A percentile compares a stretch with the other conserved stretches of the same genome.
phyloP scores from a whole-genome alignment of 2,797 vertebrate species.

The Tinamus major region DNA sequence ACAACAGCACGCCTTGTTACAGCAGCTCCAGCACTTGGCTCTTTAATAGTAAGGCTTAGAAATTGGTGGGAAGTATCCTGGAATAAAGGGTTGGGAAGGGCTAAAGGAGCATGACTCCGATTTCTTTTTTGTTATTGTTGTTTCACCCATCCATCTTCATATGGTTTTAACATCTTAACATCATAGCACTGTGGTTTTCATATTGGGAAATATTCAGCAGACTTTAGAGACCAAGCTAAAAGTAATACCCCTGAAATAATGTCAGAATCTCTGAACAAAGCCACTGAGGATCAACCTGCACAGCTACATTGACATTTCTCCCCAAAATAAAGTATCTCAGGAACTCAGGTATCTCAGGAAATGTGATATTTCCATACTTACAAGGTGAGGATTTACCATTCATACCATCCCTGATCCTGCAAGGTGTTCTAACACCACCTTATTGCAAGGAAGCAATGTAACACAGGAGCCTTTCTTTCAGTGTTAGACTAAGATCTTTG shows the following conservation, averaged over 20 bases:
- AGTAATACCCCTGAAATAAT: slow-evolving; percentile 29
- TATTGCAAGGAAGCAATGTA: slow-evolving; percentile 7
- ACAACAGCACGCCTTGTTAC: background rate
- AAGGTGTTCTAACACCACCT: background rate
- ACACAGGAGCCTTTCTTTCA: slow-evolving; percentile 38
- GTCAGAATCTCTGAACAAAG: slow-evolving; percentile 42
- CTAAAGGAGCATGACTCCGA: background rate
- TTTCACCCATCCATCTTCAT: background rate
- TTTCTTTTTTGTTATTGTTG: background rate
- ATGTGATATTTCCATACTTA: slow-evolving; percentile 3
- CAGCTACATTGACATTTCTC: background rate
- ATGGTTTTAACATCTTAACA: background rate
- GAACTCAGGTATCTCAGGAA: slow-evolving; percentile 10
- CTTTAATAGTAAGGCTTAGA: background rate
- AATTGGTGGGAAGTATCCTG: background rate
- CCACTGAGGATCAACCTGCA: slow-evolving; percentile 5
- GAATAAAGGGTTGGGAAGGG: background rate
- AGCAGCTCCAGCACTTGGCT: background rate
- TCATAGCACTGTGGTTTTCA: background rate
- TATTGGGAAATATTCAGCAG: background rate
- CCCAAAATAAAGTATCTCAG: background rate
- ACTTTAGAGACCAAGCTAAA: slow-evolving; percentile 35
- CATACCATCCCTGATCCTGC: background rate
- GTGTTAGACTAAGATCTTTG: slow-evolving; percentile 17
- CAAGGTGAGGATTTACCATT: background rate